Percentiles rank a stretch among this genome's conserved stretches.
These are phyloP conservation scores for Phyllotreta striolata DNA, from an alignment of 2,888 invertebrate genomes.

Conservation along the genomic window DNA sequence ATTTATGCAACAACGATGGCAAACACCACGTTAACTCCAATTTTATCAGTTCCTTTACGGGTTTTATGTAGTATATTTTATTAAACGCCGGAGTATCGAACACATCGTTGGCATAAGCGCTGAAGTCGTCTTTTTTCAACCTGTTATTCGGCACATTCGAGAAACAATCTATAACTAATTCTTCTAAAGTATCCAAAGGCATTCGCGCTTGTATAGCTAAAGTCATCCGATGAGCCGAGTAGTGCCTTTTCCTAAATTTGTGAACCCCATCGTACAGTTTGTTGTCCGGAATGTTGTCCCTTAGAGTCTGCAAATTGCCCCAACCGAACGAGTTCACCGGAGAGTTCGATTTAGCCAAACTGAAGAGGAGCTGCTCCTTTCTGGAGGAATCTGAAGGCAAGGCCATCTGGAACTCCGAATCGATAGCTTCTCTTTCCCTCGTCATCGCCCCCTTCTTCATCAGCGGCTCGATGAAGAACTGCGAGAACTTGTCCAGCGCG, in stretches of 20 bases:
- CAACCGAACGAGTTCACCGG: conserved; percentile 84
- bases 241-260: conserved; percentile 78
- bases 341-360: conserved; percentile 72
- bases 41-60: conserved; percentile 69
- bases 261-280: conserved; percentile 74
- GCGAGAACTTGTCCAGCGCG: conserved; percentile 86
- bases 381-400: conserved; percentile 77
- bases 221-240: conserved; percentile 89
- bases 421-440: conserved; percentile 86
- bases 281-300: conserved; percentile 72
- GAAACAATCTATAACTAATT: conserved; percentile 72
- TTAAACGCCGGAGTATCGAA: conserved; percentile 70
- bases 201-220: conserved; percentile 79
- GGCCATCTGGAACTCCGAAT: conserved; percentile 88
- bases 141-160: conserved; percentile 74
- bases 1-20: conserved; percentile 70
- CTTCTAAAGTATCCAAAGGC: conserved; percentile 70
- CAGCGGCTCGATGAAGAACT: conserved; percentile 86
- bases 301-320: conserved; percentile 82
- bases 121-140: conserved; percentile 70
- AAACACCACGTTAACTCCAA: conserved; percentile 72
- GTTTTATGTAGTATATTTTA: conserved; percentile 77
- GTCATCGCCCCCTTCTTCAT: conserved; percentile 86
- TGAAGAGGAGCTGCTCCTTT: conserved; percentile 78
- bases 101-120: conserved; percentile 63